phyloP scores from a whole-genome alignment of 2,888 invertebrate species.

The Invenusta paracnida region DNA sequence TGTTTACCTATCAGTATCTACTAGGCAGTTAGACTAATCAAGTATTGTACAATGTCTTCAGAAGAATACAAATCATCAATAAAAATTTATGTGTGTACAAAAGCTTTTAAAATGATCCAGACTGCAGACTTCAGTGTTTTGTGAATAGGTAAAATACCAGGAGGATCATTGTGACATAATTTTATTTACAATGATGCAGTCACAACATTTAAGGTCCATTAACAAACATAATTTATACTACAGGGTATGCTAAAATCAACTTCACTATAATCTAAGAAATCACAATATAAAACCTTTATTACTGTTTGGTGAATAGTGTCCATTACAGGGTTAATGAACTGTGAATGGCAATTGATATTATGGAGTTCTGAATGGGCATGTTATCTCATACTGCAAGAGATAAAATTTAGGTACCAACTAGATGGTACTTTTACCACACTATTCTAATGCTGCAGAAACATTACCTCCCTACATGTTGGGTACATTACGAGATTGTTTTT shows the following conservation, averaged over 20 bases:
- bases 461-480: background rate
- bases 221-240: too few species aligned
- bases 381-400: background rate
- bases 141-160: too few species aligned
- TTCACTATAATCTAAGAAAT: background rate
- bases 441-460: background rate
- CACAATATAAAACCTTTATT: background rate
- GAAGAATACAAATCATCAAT: too few species aligned
- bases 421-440: too few species aligned
- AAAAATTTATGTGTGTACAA: background rate
- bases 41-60: background rate
- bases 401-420: background rate
- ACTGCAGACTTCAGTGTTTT: background rate
- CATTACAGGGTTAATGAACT: background rate
- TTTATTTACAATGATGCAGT: too few species aligned
- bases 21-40: background rate
- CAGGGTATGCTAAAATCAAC: background rate
- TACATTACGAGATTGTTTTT: background rate
- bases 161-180: too few species aligned
- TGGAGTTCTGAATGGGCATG: background rate
- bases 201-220: too few species aligned
- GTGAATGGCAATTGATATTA: background rate
- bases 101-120: background rate
- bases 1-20: background rate
- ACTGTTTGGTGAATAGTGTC: background rate